A percentile compares a stretch with the other conserved stretches of the same genome.
These are phyloP conservation scores for Porites evermanni DNA, from an alignment of 92 coral and sea anemone species.

Conservation along the genomic window DNA sequence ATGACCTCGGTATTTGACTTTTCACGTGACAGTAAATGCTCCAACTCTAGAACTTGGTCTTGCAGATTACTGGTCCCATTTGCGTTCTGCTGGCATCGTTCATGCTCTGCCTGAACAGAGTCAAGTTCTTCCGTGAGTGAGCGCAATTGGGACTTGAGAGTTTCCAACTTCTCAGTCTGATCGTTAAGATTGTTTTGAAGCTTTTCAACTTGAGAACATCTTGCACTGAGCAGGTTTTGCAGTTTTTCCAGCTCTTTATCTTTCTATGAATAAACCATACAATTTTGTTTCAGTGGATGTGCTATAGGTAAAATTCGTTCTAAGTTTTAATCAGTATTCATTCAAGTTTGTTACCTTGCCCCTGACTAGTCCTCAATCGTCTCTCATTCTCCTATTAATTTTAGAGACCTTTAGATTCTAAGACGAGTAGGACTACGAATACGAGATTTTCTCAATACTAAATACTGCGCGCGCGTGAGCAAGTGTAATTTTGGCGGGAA, in stretches of 20 bases:
- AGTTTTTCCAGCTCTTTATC: slow-evolving; percentile 53
- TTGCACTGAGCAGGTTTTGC: slow-evolving; percentile 43
- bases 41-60: slow-evolving; percentile 69
- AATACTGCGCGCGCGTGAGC: too few species aligned
- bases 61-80: slow-evolving; percentile 39
- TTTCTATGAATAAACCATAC: slow-evolving; percentile 40
- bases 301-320: not conserved
- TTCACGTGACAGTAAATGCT: slow-evolving; percentile 56
- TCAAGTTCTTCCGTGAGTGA: slow-evolving; percentile 62
- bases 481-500: too few species aligned
- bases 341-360: too few species aligned
- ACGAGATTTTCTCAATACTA: too few species aligned
- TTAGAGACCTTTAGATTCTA: too few species aligned
- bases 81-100: slow-evolving; percentile 48
- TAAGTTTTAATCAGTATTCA: too few species aligned
- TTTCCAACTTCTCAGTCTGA: slow-evolving; percentile 62
- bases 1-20: slow-evolving; percentile 62
- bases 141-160: slow-evolving; percentile 37
- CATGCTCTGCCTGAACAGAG: slow-evolving; percentile 53
- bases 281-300: not conserved
- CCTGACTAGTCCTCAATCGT: too few species aligned
- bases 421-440: too few species aligned
- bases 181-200: slow-evolving; percentile 65
- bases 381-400: too few species aligned
- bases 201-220: slow-evolving; percentile 47